Base-by-base conservation (phyloP, 2,888 invertebrate species). In the Branchipolynoe longqiensis region DNA sequence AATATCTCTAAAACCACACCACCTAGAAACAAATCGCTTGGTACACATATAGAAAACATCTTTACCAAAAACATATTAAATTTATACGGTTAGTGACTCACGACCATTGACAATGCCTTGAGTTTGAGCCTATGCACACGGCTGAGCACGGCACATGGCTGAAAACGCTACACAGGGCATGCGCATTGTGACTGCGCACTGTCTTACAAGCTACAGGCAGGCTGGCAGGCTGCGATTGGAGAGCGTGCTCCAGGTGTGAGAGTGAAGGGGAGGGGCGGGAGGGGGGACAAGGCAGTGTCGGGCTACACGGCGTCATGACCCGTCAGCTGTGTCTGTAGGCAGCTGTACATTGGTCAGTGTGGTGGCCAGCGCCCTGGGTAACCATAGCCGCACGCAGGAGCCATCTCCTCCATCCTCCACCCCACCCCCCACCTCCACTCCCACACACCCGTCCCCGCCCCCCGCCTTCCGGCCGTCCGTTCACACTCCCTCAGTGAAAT, bases 331-430 rank as follows among this genome's bases (percentile, higher is more conserved):
- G 36, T 33, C 31, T 62, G 62, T 22, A 18, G 69, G 69, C 33
- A 25, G 14, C 38, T 69, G 3, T 18, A 12, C 69, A 69, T 69
- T 69, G 69, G 69, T 69, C 69, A 69, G 69, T 69, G 22, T 38
- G 18, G 14, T 69, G 69, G 69, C 38, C 69, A 69, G 69, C 69
- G 69, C 38, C 69, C 69, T n/a, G 38, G 69, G 69, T 69, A 69
- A 69, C 69, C 18, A 18, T 69, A 69, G 38, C n/a, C 28, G 28
- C n/a, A n/a, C n/a, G n/a, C n/a, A n/a, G 69, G n/a, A 36, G 31
- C 25, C 25, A 22, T 25, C 56, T 14, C 22, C 56, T 56, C 56
- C 4, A 12, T 22, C 69, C 14, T 33, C n/a, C 36, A 38, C 36
- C 36, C 8, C 69, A 12, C 38, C 69, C 33, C 38, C 38, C 36